These are phyloP conservation scores for Eristalinus sepulchralis DNA, from an alignment of 2,888 invertebrate genomes.

Conservation along the genomic window DNA sequence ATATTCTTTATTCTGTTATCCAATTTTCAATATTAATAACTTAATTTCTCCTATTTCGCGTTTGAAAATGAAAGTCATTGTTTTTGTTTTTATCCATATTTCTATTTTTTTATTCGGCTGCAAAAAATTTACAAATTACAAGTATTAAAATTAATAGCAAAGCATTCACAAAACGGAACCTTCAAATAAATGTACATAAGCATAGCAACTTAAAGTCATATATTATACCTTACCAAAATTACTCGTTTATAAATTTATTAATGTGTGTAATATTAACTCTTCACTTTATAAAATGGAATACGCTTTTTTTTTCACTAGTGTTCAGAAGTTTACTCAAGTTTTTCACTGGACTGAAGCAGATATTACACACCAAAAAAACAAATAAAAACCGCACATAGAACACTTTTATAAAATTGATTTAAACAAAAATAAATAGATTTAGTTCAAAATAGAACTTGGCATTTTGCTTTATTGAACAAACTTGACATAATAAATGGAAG, in stretches of 20 bases:
- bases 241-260: no score
- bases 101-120: conserved; percentile 31
- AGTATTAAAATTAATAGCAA: neutral
- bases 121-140: conserved; percentile 9
- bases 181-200: neutral
- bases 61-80: conserved; percentile 48
- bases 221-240: neutral
- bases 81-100: conserved; percentile 26
- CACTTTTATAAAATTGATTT: neutral
- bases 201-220: neutral
- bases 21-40: conserved; percentile 24
- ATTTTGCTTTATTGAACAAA: neutral
- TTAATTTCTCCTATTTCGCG: conserved; percentile 17
- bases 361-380: neutral
- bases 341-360: neutral
- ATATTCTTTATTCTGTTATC: conserved; percentile 48
- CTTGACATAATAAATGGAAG: conserved; percentile 2
- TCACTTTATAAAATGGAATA: neutral
- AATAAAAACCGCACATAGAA: neutral
- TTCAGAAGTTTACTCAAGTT: neutral
- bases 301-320: neutral
- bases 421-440: neutral
- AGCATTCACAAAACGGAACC: conserved; percentile 10
- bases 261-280: neutral
- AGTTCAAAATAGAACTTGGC: neutral